A percentile compares a stretch with the other conserved stretches of the same genome.
phyloP scores from a whole-genome alignment of 2,113 vertebrate genomes.

The Lepus europaeus region DNA sequence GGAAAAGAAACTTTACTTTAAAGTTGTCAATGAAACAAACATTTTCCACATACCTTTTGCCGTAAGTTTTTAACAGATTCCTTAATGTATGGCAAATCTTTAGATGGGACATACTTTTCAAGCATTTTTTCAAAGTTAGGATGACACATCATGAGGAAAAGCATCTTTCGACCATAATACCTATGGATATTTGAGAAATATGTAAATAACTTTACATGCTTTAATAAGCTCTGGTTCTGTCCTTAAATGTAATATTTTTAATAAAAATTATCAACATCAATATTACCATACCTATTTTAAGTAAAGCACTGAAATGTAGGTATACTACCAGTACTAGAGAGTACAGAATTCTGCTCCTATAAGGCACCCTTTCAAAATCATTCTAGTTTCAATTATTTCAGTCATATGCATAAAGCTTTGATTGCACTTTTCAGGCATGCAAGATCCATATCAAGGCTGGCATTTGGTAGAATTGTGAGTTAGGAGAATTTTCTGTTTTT shows the following conservation, averaged over 20 bases:
- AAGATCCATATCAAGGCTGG: neutral
- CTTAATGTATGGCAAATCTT: slow-evolving; percentile 93
- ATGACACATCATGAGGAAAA: slow-evolving; percentile 92
- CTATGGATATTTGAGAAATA: slow-evolving; percentile 84
- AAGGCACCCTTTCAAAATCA: neutral
- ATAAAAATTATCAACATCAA: neutral
- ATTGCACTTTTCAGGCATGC: neutral
- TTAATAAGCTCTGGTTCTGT: slow-evolving; percentile 51
- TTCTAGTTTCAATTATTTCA: slow-evolving; percentile 17
- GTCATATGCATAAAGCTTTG: neutral
- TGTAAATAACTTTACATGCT: slow-evolving; percentile 2
- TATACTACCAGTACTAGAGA: neutral
- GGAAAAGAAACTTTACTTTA: slow-evolving; percentile 22
- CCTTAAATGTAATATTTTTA: neutral
- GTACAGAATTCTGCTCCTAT: neutral
- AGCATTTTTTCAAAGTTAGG: slow-evolving; percentile 94
- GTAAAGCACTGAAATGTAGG: slow-evolving; percentile 4
- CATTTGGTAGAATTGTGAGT: neutral
- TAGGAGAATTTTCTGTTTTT: neutral
- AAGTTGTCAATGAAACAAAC: slow-evolving; percentile 56
- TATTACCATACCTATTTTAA: neutral
- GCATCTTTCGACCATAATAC: slow-evolving; percentile 95
- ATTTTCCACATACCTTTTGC: slow-evolving; percentile 90
- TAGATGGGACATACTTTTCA: slow-evolving; percentile 92
- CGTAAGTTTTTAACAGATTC: slow-evolving; percentile 91